Evolutionary conservation across 2,113 vertebrate species (phyloP), one percentile per base, ranked within the genome.

Genomic region (Sapajus apella): DNA sequence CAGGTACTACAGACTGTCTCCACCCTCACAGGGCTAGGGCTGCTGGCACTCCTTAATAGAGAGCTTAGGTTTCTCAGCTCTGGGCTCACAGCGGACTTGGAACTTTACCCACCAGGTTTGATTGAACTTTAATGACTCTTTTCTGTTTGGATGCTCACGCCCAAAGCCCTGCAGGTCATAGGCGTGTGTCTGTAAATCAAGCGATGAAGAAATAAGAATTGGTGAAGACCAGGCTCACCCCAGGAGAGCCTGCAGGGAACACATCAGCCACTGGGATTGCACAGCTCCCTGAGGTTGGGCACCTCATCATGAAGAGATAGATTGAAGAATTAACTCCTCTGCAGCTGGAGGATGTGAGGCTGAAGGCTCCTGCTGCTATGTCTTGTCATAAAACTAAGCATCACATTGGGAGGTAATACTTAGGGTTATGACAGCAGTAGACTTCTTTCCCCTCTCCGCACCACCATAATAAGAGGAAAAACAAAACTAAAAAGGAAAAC

Each of bases 131-230:
- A 79, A 90, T 93, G 70, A 40, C 37, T 93, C 75, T 95, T 70
- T 95, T 96, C 91, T 84, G 11, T 96, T 90, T 76, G 37, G 52
- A 87, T 47, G 55, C 13, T 58, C 1, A 43, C 3, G 4, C 79
- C 87, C 87, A 95, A 87, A 93, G 84, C 72, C 80, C 87, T 93
- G 47, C 70, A 58, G 89, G 75, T 95, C 84, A 93, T 84, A 91
- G 87, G 70, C 0, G 5, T 87, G 40, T 91, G 45, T 94, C 84
- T 95, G 27, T 91, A 96, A 97, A 97, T 93, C 86, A 86, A 87
- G 70, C 25, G 50, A 83, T 94, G 77, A 96, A 96, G 81, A 95
- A 94, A 97, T 55, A 72, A 55, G 73, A n/a, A 82, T 82, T 88
- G 58, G 56, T 73, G 76, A 97, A 95, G 89, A 88, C 32, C 8